Evolutionary conservation across 2,888 invertebrate genomes (phyloP), one percentile per base, ranked within the genome.

Genomic region (Xanthorhoe designata): DNA sequence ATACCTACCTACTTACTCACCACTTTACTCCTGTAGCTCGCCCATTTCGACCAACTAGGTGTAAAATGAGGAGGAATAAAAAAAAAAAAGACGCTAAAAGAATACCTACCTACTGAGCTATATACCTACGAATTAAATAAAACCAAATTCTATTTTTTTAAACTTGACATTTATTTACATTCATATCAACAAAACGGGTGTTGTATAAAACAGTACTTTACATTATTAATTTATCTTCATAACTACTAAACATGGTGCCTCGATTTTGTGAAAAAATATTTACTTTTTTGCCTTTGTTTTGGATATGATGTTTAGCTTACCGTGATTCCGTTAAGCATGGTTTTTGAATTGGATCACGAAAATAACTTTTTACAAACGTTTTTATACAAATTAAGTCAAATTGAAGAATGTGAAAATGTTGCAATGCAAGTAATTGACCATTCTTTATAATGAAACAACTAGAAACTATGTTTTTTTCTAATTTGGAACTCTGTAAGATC

Each of bases 101-200:
- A n/a, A n/a, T n/a, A n/a, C n/a, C n/a, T n/a, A n/a, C n/a, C n/a
- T n/a, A n/a, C n/a, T n/a, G n/a, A n/a, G n/a, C n/a, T n/a, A n/a
- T n/a, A n/a, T n/a, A n/a, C n/a, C n/a, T n/a, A n/a, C n/a, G n/a
- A 45, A 19, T 42, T 10, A 35, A 58, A 15, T 54, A 58, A 72
- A 75, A 78, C 70, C 75, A 78, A 78, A 68, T 51, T 19, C 9
- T 0, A 73, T 71, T 75, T 74, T 79, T 84, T 91, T 86, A 85
- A 91, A 94, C 94, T 94, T 93, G 93, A 94, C 94, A 94, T 94
- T 92, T 94, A 94, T 94, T 94, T 94, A 94, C 94, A 94, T 94
- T 90, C 88, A 94, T 92, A 91, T 93, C 92, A 94, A 94, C 94
- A 94, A 94, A 94, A 93, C 91, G 91, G 92, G 91, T 93, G 93